Percentiles rank a stretch among this genome's conserved stretches.
phyloP scores from a whole-genome alignment of 2,888 invertebrate genomes.

The Scelioninae gen. 2 region DNA sequence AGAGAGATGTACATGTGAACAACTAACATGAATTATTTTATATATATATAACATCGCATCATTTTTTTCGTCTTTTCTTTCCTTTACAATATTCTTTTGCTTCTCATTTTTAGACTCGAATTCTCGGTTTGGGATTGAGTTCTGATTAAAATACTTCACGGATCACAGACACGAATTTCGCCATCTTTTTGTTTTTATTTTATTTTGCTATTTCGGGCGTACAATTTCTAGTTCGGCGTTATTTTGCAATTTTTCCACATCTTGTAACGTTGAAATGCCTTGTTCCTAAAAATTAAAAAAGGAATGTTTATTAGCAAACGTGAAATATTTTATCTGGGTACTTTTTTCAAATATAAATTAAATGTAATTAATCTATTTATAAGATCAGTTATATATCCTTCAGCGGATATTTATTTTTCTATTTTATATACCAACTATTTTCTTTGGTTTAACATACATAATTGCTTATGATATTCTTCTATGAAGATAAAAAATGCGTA shows the following conservation, averaged over 20 bases:
- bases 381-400: too few relatives aligned
- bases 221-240: constrained; percentile 67
- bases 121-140: constrained; percentile 24
- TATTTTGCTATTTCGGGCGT: constrained; percentile 9
- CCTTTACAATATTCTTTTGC: too few relatives aligned
- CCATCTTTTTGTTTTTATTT: constrained; percentile 9
- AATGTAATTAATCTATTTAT: constrained; percentile 8
- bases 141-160: constrained; percentile 44
- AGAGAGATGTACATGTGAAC: constrained; percentile 53
- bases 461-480: constrained; percentile 20
- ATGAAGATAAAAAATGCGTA: constrained; percentile 40
- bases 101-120: constrained; percentile 6
- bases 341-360: too few relatives aligned
- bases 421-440: constrained; percentile 15
- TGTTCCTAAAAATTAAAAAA: constrained; percentile 75
- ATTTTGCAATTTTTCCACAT: constrained; percentile 78
- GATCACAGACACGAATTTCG: constrained; percentile 45
- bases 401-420: constrained; percentile 3
- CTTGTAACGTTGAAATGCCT: constrained; percentile 83
- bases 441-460: constrained; percentile 25
- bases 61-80: constrained; percentile 10
- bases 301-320: constrained; percentile 6
- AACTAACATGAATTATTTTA: constrained; percentile 48
- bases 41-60: constrained; percentile 43
- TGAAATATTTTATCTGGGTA: too few relatives aligned